Evolutionary conservation across 2,888 invertebrate species (phyloP).

Genomic region (Macrophya annulata): DNA sequence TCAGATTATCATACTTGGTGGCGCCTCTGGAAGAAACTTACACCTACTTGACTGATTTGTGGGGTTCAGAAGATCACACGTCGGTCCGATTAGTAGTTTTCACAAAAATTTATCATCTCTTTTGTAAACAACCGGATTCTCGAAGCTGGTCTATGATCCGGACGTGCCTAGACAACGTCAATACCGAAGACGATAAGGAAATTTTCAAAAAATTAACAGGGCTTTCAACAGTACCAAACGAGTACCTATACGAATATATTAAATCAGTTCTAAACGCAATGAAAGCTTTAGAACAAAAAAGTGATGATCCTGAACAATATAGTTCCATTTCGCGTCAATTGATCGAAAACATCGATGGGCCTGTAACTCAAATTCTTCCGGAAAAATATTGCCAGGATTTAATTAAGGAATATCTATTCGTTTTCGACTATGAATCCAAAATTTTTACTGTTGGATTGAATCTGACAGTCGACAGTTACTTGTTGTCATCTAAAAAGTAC

Average conservation of each 20-base stretch:
- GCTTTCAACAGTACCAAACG: slow-evolving; percentile 53
- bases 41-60: slow-evolving; percentile 60
- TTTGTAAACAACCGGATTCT: slow-evolving; percentile 60
- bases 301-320: neutral
- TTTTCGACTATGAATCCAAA: slow-evolving; percentile 37
- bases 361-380: slow-evolving; percentile 61
- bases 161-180: slow-evolving; percentile 61
- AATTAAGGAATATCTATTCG: slow-evolving; percentile 65
- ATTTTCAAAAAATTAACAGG: slow-evolving; percentile 46
- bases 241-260: slow-evolving; percentile 65
- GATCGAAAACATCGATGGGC: slow-evolving; percentile 28
- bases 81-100: slow-evolving; percentile 70
- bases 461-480: slow-evolving; percentile 48
- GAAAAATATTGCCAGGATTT: slow-evolving; percentile 65
- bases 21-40: slow-evolving; percentile 60
- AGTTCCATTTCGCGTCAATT: neutral
- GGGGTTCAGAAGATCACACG: slow-evolving; percentile 65
- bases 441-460: slow-evolving; percentile 25
- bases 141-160: slow-evolving; percentile 65
- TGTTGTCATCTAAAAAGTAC: slow-evolving; percentile 29
- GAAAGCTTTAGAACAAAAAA: slow-evolving; percentile 42
- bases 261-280: slow-evolving; percentile 59
- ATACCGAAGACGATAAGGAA: slow-evolving; percentile 60
- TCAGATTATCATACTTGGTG: slow-evolving; percentile 68
- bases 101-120: slow-evolving; percentile 58